Evolutionary conservation across 2,888 invertebrate genomes (phyloP).

Genomic region (Pseudanteris insignis): DNA sequence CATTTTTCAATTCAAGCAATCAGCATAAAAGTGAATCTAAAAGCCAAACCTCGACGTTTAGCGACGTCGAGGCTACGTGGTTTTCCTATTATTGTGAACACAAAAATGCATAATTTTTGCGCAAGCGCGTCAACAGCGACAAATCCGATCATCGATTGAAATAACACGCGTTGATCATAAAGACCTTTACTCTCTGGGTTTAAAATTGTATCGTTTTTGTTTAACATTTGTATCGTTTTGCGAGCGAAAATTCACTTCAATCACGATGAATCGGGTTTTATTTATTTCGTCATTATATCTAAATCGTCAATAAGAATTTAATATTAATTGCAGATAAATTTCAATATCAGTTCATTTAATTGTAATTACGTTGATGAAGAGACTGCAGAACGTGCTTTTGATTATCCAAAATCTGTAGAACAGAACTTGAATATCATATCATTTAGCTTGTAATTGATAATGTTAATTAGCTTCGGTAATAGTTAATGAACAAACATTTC

Average conservation of each 20-base stretch:
- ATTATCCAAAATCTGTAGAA: constrained; percentile 10
- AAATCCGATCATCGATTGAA: no score
- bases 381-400: not conserved
- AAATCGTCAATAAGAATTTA: not conserved
- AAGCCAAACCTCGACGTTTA: no score
- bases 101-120: no score
- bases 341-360: constrained; percentile 2
- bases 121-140: no score
- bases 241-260: constrained; percentile 19
- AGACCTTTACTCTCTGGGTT: constrained; percentile 11
- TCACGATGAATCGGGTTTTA: not conserved
- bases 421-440: constrained; percentile 7
- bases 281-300: not conserved
- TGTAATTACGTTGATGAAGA: constrained; percentile 1
- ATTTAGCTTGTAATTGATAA: constrained; percentile 13
- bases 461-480: constrained; percentile 5
- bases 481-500: not conserved
- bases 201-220: not conserved
- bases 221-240: constrained; percentile 1
- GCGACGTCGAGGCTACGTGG: no score
- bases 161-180: no score
- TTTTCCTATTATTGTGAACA: no score
- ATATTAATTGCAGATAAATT: constrained; percentile 13
- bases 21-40: constrained; percentile 1
- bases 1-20: constrained; percentile 14